Evolutionary conservation across 2,888 invertebrate species (phyloP).

Genomic region (Oeneis ivallda): DNA sequence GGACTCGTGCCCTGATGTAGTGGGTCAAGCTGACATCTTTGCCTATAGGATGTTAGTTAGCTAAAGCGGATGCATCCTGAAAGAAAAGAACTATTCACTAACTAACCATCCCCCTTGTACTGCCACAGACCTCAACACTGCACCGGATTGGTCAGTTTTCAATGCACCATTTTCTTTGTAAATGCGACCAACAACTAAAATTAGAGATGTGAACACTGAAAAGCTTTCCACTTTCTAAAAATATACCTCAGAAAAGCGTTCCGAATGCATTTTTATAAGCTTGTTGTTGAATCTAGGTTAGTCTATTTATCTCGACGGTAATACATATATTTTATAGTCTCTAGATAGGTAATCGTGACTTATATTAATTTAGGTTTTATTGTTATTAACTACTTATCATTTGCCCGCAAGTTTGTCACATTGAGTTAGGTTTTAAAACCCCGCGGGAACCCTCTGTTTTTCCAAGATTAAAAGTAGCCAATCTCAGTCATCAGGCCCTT

Average conservation of each 20-base stretch:
- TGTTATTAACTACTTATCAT: background rate
- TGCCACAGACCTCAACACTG: background rate
- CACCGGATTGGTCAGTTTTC: background rate
- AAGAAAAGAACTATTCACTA: no score
- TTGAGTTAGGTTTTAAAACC: no score
- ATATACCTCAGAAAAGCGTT: conserved; percentile 13
- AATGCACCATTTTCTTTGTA: background rate
- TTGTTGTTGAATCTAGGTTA: conserved; percentile 9
- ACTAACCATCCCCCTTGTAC: no score
- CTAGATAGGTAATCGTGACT: background rate
- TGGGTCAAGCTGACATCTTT: no score
- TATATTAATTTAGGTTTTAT: background rate
- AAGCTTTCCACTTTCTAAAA: conserved; percentile 13
- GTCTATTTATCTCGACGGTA: background rate
- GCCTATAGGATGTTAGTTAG: no score
- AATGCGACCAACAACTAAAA: background rate
- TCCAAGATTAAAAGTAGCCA: no score
- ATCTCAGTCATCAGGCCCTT: no score
- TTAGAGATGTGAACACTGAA: conserved; percentile 4
- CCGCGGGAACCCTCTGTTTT: no score
- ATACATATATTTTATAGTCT: background rate
- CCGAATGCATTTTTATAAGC: background rate
- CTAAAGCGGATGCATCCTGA: no score
- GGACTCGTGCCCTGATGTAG: no score
- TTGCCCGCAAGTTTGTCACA: no score